phyloP scores from a whole-genome alignment of 2,113 vertebrate genomes.

The Tyrannus savana region DNA sequence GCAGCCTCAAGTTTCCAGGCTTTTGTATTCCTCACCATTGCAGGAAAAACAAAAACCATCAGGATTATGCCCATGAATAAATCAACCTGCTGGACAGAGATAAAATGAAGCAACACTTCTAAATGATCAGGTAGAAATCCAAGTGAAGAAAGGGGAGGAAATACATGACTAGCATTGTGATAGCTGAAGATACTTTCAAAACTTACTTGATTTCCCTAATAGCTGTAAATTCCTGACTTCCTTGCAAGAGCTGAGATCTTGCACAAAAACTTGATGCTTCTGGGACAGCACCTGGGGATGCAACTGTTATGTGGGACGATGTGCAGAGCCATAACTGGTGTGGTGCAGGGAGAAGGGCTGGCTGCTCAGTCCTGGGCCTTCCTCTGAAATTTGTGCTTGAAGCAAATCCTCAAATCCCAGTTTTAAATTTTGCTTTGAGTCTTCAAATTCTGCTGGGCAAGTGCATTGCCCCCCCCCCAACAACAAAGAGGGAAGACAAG shows the following conservation, averaged over 20 bases:
- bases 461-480: background rate
- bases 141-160: background rate
- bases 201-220: background rate
- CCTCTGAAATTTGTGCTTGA: background rate
- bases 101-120: background rate
- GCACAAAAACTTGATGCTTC: background rate
- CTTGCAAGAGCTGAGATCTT: background rate
- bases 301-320: rapidly evolving
- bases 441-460: background rate
- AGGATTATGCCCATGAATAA: background rate
- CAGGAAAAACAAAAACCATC: background rate
- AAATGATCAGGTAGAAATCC: background rate
- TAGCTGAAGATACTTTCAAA: background rate
- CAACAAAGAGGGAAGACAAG: background rate
- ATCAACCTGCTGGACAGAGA: background rate
- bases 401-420: background rate
- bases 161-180: background rate
- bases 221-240: background rate
- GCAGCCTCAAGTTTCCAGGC: background rate
- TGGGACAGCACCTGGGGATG: background rate
- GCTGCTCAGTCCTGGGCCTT: background rate
- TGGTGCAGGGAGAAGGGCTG: background rate
- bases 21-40: background rate
- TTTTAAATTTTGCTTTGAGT: background rate
- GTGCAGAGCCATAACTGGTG: background rate